A percentile compares a stretch with the other conserved stretches of the same genome.
phyloP scores from a whole-genome alignment of 2,113 vertebrate genomes.

The Toxostoma redivivum region DNA sequence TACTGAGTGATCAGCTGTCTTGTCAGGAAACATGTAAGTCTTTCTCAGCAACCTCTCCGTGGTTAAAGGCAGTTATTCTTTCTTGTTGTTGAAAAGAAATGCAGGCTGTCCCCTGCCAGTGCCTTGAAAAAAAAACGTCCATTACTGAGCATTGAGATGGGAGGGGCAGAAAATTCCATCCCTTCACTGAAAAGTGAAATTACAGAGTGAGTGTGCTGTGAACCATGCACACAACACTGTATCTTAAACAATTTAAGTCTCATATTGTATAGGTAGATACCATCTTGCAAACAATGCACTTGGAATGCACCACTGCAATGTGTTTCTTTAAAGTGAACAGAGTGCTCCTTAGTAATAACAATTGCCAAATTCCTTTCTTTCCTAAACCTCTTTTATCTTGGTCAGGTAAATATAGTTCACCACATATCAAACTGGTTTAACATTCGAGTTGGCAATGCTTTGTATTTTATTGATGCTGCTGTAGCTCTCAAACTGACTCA shows the following conservation, averaged over 20 bases:
- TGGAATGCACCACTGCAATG: neutral
- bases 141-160: neutral
- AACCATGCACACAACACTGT: neutral
- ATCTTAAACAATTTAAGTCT: neutral
- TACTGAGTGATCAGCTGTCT: neutral
- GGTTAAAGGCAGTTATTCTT: conserved; percentile 14
- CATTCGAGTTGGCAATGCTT: neutral
- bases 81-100: neutral
- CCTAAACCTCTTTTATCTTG: conserved; percentile 2
- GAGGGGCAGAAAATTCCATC: neutral
- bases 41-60: neutral
- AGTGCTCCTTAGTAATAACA: neutral
- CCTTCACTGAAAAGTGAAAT: conserved; percentile 22
- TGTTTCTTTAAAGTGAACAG: neutral
- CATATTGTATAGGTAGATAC: neutral
- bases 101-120: neutral
- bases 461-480: neutral
- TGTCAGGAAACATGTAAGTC: neutral
- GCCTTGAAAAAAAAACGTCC: neutral
- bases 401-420: neutral
- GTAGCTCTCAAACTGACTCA: neutral
- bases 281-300: neutral
- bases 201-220: neutral
- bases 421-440: neutral
- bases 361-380: neutral